A percentile compares a stretch with the other conserved stretches of the same genome.
Evolutionary conservation across 2,797 vertebrate genomes (phyloP).

Genomic region (Telmatherina bonti): DNA sequence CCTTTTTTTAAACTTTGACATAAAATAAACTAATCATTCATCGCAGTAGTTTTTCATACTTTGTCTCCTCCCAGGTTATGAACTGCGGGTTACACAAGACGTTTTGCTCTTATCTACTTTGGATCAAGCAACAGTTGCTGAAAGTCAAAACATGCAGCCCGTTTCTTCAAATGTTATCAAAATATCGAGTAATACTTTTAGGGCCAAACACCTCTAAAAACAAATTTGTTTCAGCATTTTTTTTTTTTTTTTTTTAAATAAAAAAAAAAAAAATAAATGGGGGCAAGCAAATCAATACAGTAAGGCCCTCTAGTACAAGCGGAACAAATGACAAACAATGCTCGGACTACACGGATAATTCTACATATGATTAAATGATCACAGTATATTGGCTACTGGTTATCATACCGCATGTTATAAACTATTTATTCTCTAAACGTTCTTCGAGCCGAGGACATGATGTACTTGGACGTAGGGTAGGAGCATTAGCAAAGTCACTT

Average conservation of each 20-base stretch:
- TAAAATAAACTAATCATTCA: background rate
- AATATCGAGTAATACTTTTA: no score
- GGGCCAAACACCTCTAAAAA: background rate
- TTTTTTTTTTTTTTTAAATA: no score
- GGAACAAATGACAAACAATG: background rate
- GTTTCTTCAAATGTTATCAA: no score
- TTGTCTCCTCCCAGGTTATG: background rate
- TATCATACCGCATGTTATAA: fast-evolving
- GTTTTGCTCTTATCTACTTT: background rate
- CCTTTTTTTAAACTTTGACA: background rate
- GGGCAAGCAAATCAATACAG: background rate
- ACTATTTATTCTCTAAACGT: fast-evolving
- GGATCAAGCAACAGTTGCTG: background rate
- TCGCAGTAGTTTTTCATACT: background rate
- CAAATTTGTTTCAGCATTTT: background rate
- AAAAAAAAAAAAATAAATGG: background rate
- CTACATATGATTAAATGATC: background rate
- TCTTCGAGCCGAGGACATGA: background rate
- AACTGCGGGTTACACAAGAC: background rate
- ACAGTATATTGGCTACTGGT: background rate
- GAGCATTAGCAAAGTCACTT: conserved; percentile 17
- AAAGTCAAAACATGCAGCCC: background rate
- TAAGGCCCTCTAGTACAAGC: background rate
- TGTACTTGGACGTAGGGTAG: conserved; percentile 10
- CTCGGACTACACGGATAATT: background rate